These are phyloP conservation scores for Germaria angustata DNA, from an alignment of 2,888 invertebrate genomes.

Conservation along the genomic window DNA sequence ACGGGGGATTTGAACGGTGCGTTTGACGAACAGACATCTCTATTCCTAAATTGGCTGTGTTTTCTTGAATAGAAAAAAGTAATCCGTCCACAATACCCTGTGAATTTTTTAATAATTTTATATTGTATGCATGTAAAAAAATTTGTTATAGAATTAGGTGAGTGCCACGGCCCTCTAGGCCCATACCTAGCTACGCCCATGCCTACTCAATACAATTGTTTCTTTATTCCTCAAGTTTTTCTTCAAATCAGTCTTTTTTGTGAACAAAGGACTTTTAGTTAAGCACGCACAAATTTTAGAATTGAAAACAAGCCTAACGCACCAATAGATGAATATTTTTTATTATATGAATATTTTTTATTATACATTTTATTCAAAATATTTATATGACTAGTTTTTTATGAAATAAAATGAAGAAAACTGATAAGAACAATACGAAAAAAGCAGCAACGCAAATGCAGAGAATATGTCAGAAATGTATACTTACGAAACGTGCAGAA, in stretches of 20 bases:
- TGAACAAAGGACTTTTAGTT: slow-evolving; percentile 54
- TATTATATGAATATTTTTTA: neutral
- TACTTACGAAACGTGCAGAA: slow-evolving; percentile 48
- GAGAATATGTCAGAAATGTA: slow-evolving; percentile 36
- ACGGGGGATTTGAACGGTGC: no score
- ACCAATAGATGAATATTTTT: slow-evolving; percentile 20
- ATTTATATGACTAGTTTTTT: slow-evolving; percentile 52
- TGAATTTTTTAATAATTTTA: no score
- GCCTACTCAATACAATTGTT: slow-evolving; percentile 59
- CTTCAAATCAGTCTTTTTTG: neutral
- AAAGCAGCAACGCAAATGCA: slow-evolving; percentile 7
- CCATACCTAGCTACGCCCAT: no score
- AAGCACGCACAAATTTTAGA: slow-evolving; percentile 59
- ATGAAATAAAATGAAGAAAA: slow-evolving; percentile 16
- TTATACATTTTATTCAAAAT: slow-evolving; percentile 31
- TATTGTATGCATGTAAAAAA: no score
- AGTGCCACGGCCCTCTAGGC: no score
- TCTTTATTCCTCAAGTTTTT: neutral
- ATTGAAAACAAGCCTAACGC: slow-evolving; percentile 33
- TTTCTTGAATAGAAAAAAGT: no score
- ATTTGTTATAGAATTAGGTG: no score
- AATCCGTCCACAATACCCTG: no score
- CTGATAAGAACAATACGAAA: neutral
- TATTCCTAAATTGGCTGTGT: no score
- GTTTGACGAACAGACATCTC: no score